Percentiles rank a stretch among this genome's conserved stretches.
Evolutionary conservation across 2,888 invertebrate species (phyloP).

Genomic region (Drosophila villosipedis): DNA sequence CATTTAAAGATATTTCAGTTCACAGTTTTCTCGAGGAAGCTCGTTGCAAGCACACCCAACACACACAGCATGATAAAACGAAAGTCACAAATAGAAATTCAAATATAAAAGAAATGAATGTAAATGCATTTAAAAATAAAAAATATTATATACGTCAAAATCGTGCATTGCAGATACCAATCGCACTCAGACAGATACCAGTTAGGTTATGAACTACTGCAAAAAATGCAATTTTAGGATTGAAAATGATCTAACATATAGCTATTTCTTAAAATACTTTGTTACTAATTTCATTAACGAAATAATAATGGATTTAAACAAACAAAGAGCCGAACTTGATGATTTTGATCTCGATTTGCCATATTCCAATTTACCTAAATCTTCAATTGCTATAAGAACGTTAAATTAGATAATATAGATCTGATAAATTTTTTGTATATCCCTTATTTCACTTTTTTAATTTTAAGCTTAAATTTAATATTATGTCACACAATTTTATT

Average conservation of each 20-base stretch:
- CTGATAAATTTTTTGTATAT: not conserved
- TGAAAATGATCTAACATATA: not conserved
- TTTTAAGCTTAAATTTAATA: not conserved
- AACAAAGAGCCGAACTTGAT: not conserved
- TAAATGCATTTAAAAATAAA: not conserved
- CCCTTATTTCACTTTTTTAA: not conserved
- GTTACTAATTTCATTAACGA: not conserved
- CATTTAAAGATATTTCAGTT: conserved; percentile 17
- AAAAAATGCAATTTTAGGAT: not conserved
- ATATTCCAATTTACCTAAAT: not conserved
- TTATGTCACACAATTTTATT: not conserved
- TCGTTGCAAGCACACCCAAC: not conserved
- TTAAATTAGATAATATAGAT: not conserved
- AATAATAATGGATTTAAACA: not conserved
- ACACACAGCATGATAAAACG: not conserved
- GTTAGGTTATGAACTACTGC: not conserved
- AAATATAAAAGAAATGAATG: not conserved
- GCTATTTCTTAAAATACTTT: not conserved
- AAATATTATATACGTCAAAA: not conserved
- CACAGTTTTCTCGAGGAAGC: not conserved
- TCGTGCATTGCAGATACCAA: not conserved
- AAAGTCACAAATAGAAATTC: not conserved
- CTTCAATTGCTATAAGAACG: accelerated
- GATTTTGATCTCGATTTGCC: not conserved
- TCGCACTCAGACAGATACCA: not conserved